Percentiles rank a stretch among this genome's conserved stretches.
phyloP scores from a whole-genome alignment of 2,113 vertebrate genomes.

The Apistogramma diplotaenia region DNA sequence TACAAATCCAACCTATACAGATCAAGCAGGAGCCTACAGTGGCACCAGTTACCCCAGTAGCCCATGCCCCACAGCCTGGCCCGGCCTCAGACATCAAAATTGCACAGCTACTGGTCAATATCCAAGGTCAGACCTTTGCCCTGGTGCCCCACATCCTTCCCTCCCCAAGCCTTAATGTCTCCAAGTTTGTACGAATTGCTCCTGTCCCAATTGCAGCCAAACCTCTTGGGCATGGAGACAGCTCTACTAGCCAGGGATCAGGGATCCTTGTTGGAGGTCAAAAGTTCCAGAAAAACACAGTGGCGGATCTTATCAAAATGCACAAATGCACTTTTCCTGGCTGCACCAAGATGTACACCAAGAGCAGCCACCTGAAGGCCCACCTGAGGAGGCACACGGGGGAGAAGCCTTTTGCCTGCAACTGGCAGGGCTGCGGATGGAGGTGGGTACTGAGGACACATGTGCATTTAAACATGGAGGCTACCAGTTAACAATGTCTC shows the following conservation, averaged over 20 bases:
- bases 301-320: slow-evolving; percentile 95
- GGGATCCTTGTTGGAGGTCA: slow-evolving; percentile 82
- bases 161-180: slow-evolving; percentile 80
- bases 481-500: neutral
- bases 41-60: slow-evolving; percentile 44
- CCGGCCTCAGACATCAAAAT: slow-evolving; percentile 83
- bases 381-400: slow-evolving; percentile 93
- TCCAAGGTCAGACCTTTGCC: slow-evolving; percentile 93
- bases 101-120: slow-evolving; percentile 89
- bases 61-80: slow-evolving; percentile 67
- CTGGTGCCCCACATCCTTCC: slow-evolving; percentile 90
- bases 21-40: slow-evolving; percentile 82
- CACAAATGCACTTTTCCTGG: slow-evolving; percentile 94
- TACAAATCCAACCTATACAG: slow-evolving; percentile 88
- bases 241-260: slow-evolving; percentile 68
- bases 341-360: slow-evolving; percentile 97
- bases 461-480: neutral
- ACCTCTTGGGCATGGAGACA: slow-evolving; percentile 78
- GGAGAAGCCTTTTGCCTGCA: slow-evolving; percentile 95
- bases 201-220: slow-evolving; percentile 93
- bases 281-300: slow-evolving; percentile 90
- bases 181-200: slow-evolving; percentile 94
- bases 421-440: slow-evolving; percentile 94
- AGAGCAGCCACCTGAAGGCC: slow-evolving; percentile 96
- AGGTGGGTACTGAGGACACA: slow-evolving; percentile 80